A percentile compares a stretch with the other conserved stretches of the same genome.
phyloP scores from a whole-genome alignment of 2,797 vertebrate genomes.

The Mus spretus region DNA sequence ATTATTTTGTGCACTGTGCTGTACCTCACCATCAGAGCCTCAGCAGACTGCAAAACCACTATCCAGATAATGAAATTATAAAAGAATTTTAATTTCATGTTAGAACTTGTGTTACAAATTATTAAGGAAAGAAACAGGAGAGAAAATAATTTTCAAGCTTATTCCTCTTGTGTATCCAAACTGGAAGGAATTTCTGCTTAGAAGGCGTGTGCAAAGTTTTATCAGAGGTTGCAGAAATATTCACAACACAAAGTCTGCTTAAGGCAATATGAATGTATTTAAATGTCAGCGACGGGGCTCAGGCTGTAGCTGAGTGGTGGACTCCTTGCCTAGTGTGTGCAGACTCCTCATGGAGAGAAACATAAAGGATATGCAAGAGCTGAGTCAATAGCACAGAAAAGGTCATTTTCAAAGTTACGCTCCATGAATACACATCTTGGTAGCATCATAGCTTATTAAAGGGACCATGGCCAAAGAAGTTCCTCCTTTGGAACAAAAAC shows the following conservation, averaged over 20 bases:
- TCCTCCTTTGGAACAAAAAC: not conserved
- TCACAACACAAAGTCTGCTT: conserved; percentile 60
- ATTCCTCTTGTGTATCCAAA: conserved; percentile 68
- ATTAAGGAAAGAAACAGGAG: conserved; percentile 83
- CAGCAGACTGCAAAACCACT: conserved; percentile 87
- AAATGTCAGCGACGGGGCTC: not conserved
- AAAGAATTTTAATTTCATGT: conserved; percentile 89
- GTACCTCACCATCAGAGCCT: conserved; percentile 87
- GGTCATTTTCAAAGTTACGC: conserved; percentile 33
- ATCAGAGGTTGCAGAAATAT: conserved; percentile 70
- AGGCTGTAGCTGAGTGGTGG: no score
- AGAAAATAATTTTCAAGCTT: conserved; percentile 75
- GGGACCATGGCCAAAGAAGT: not conserved
- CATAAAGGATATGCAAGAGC: conserved; percentile 10
- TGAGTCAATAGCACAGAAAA: conserved; percentile 30
- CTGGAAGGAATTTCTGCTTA: conserved; percentile 64
- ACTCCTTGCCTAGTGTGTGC: not conserved
- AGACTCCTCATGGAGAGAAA: not conserved
- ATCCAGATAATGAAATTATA: conserved; percentile 89
- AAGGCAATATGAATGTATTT: not conserved
- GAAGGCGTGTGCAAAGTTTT: conserved; percentile 71
- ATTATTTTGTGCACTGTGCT: conserved; percentile 89
- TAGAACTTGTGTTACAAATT: conserved; percentile 87
- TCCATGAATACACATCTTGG: not conserved
- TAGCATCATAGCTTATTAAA: not conserved